Evolutionary conservation across 2,888 invertebrate genomes (phyloP).

Genomic region (Stenoptilia bipunctidactyla): DNA sequence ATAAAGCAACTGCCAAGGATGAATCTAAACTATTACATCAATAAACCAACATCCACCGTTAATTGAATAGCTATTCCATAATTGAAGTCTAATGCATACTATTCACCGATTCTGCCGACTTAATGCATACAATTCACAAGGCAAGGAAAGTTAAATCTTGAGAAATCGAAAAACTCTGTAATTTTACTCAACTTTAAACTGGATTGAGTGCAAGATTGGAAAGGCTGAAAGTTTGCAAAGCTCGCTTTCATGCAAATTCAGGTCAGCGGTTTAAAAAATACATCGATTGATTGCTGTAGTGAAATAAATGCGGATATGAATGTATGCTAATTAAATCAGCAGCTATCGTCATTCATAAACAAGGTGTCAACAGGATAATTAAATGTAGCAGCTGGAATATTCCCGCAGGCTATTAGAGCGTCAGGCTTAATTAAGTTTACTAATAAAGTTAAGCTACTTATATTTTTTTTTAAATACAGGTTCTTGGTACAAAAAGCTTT

Average conservation of each 20-base stretch:
- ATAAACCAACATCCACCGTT: slow-evolving; percentile 33
- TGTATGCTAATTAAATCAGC: slow-evolving; percentile 22
- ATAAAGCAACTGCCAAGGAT: slow-evolving; percentile 29
- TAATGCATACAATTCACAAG: slow-evolving; percentile 10
- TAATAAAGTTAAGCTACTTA: no score
- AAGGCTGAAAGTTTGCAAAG: background rate
- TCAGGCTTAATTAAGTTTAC: no score
- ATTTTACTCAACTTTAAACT: background rate
- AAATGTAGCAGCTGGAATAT: slow-evolving; percentile 15
- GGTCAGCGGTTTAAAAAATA: background rate
- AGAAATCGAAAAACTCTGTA: background rate
- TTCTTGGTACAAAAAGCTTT: no score
- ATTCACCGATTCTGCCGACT: slow-evolving; percentile 12
- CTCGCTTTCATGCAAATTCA: background rate
- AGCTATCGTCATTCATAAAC: slow-evolving; percentile 17
- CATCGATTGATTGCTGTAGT: background rate
- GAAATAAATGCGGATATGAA: slow-evolving; percentile 6
- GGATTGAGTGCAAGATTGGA: background rate
- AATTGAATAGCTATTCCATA: slow-evolving; percentile 30
- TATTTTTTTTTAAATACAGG: no score
- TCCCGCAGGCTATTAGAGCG: no score
- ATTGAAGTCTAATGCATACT: slow-evolving; percentile 25
- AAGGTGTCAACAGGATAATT: slow-evolving; percentile 38
- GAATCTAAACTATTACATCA: slow-evolving; percentile 37
- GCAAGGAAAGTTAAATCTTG: slow-evolving; percentile 5